phyloP scores from a whole-genome alignment of 2,797 vertebrate species.

The Mormyrus hasselquistii region DNA sequence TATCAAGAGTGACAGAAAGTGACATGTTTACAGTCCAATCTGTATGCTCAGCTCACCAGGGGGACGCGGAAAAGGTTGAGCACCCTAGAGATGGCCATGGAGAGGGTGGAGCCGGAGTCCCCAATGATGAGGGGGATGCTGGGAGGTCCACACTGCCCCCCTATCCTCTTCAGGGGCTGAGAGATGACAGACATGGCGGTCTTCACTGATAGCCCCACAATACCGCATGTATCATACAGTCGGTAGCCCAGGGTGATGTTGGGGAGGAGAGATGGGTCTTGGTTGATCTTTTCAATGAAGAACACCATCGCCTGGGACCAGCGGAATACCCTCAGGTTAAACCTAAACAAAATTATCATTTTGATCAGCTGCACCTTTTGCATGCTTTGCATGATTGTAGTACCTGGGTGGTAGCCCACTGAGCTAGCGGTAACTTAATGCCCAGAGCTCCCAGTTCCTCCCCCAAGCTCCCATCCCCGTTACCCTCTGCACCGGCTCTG shows the following conservation, averaged over 20 bases:
- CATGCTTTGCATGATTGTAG: neutral
- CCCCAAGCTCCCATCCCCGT: slow-evolving; percentile 9
- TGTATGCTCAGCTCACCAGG: slow-evolving; percentile 38
- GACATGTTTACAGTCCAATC: neutral
- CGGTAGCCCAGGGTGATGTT: slow-evolving; percentile 52
- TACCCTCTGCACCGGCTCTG: slow-evolving; percentile 42
- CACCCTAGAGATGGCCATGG: slow-evolving; percentile 47
- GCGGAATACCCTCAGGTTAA: slow-evolving; percentile 45
- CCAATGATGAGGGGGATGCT: slow-evolving; percentile 46
- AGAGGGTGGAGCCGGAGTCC: slow-evolving; percentile 48
- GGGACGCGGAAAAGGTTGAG: slow-evolving; percentile 45
- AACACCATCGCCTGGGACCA: slow-evolving; percentile 52
- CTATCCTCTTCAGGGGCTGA: slow-evolving; percentile 33
- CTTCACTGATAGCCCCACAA: slow-evolving; percentile 40
- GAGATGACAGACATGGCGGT: slow-evolving; percentile 42
- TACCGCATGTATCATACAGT: slow-evolving; percentile 47
- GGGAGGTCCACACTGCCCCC: slow-evolving; percentile 34
- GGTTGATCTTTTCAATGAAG: slow-evolving; percentile 51
- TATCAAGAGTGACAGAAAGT: neutral
- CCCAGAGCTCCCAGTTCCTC: neutral
- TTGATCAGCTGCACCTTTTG: neutral
- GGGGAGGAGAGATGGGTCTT: slow-evolving; percentile 41
- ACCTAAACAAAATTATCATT: slow-evolving; percentile 27
- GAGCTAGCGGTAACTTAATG: neutral
- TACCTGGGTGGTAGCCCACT: neutral